Conservation (phyloP, 1,140 invertebrate genomes). For the Apis laboriosa region DNA sequence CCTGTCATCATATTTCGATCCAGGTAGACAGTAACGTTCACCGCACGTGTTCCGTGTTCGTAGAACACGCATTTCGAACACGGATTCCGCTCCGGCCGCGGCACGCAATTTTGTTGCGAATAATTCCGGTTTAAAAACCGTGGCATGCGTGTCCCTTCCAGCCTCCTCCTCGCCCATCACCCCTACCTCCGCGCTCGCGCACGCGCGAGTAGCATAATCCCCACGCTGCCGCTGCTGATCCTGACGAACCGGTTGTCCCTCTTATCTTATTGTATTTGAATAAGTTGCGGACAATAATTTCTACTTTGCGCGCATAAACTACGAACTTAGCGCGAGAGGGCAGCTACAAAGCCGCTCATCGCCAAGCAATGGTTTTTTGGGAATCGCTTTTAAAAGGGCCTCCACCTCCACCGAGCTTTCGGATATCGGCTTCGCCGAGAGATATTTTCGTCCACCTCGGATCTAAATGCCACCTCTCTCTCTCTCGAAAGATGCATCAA, state of each 20-base stretch:
- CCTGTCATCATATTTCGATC: background rate
- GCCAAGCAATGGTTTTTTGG: constrained; percentile 34
- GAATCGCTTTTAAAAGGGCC: constrained; percentile 32
- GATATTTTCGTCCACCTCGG: constrained; percentile 8
- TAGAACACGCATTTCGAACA: constrained; percentile 34
- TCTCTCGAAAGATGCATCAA: background rate
- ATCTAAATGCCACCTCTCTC: constrained; percentile 9
- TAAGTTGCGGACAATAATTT: constrained; percentile 53
- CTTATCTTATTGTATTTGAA: constrained; percentile 60
- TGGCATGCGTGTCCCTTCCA: background rate
- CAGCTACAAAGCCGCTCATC: constrained; percentile 33
- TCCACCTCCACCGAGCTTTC: background rate
- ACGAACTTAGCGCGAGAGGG: constrained; percentile 34
- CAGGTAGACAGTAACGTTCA: constrained; percentile 2
- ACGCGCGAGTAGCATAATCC: constrained; percentile 29
- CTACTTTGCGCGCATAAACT: constrained; percentile 44
- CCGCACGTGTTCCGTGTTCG: constrained; percentile 19
- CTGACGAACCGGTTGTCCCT: constrained; percentile 57
- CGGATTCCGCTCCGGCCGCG: constrained; percentile 26
- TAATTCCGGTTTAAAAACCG: constrained; percentile 58
- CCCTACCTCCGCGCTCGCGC: background rate
- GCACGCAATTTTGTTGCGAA: constrained; percentile 68
- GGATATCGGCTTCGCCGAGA: constrained; percentile 13
- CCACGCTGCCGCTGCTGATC: constrained; percentile 14
- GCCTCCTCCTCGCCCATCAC: background rate